Evolutionary conservation across 2,888 invertebrate species (phyloP).

Genomic region (Ichneumoninae sp.): DNA sequence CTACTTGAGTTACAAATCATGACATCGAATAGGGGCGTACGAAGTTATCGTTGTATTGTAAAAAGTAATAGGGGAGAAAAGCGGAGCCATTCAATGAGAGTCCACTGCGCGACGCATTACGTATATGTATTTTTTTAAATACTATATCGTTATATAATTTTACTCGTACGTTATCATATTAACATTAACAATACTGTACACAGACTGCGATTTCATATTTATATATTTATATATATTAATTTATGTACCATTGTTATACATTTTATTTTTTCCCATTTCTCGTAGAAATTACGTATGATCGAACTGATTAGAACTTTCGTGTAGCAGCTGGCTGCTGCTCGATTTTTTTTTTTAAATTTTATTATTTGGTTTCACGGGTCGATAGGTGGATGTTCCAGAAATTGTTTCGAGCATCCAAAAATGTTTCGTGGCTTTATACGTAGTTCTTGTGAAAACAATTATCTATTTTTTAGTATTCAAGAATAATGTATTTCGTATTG

Average conservation of each 20-base stretch:
- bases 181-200: constrained; percentile 67
- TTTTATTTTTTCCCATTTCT: constrained; percentile 22
- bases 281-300: constrained; percentile 52
- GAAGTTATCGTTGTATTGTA: neutral
- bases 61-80: neutral
- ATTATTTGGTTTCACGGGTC: neutral
- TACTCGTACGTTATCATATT: constrained; percentile 54
- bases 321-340: constrained; percentile 6
- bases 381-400: neutral
- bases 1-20: neutral
- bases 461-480: neutral
- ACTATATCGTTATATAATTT: constrained; percentile 44
- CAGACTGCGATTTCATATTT: constrained; percentile 54
- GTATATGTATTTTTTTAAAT: constrained; percentile 40
- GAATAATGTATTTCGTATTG: neutral
- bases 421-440: neutral
- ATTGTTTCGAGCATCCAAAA: neutral
- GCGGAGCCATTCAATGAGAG: neutral
- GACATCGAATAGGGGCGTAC: neutral
- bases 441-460: neutral
- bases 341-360: neutral
- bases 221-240: constrained; percentile 24
- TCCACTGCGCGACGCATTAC: constrained; percentile 24
- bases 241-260: constrained; percentile 19
- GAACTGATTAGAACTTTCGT: constrained; percentile 66